Conservation (phyloP, 2,797 vertebrate species). For the Aldrovandia affinis region DNA sequence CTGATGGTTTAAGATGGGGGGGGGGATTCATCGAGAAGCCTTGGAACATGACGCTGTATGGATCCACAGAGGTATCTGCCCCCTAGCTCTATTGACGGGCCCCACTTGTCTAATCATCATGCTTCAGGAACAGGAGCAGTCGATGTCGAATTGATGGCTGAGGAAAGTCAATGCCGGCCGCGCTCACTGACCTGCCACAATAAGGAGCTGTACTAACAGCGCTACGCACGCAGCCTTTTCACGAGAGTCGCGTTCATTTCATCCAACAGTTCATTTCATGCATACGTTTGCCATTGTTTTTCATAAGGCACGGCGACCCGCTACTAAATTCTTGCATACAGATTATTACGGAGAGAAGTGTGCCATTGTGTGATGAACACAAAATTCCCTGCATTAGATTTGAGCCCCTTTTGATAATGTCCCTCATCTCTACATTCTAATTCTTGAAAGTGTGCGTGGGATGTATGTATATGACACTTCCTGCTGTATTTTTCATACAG, state of each 20-base stretch:
- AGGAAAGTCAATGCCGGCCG: background rate
- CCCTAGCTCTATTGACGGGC: constrained; percentile 37
- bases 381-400: background rate
- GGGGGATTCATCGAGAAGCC: constrained; percentile 9
- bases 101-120: constrained; percentile 32
- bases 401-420: background rate
- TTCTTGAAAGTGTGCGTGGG: background rate
- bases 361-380: background rate
- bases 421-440: background rate
- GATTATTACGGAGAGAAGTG: background rate
- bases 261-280: background rate
- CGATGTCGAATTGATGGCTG: background rate
- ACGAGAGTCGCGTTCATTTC: background rate
- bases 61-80: constrained; percentile 26
- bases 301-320: background rate
- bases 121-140: constrained; percentile 10
- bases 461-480: background rate
- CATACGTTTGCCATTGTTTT: background rate
- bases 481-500: background rate
- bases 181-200: background rate
- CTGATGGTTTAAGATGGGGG: constrained; percentile 28
- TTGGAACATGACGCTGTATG: constrained; percentile 27
- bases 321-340: background rate
- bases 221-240: background rate
- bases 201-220: background rate